phyloP scores from a whole-genome alignment of 2,888 invertebrate genomes.

The Falcaria lacertinaria region DNA sequence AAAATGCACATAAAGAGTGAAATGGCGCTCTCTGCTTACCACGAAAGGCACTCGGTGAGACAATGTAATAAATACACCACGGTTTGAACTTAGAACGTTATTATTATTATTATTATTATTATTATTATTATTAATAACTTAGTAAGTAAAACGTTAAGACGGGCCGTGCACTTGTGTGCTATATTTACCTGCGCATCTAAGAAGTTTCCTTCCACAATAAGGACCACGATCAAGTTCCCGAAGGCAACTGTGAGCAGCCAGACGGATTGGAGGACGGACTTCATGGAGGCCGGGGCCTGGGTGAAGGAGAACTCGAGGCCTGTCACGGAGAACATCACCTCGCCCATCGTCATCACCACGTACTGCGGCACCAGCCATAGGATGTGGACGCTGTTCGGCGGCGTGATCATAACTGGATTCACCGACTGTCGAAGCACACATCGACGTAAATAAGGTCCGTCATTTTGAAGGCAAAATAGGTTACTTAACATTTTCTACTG shows the following conservation, averaged over 20 bases:
- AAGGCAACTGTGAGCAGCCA: constrained; percentile 96
- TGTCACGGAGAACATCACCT: constrained; percentile 97
- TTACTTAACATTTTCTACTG: too few relatives aligned
- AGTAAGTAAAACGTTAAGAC: too few relatives aligned
- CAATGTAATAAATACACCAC: too few relatives aligned
- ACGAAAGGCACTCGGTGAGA: too few relatives aligned
- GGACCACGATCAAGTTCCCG: constrained; percentile 95
- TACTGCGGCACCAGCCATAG: constrained; percentile 95
- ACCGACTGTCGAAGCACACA: constrained; percentile 35
- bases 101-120: too few relatives aligned
- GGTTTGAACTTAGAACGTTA: too few relatives aligned
- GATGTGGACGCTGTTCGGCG: constrained; percentile 88
- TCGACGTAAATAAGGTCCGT: too few relatives aligned
- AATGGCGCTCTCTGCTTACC: too few relatives aligned
- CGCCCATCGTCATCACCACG: constrained; percentile 93
- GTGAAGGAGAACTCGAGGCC: constrained; percentile 98
- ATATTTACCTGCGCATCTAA: constrained; percentile 90
- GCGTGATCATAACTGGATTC: constrained; percentile 73
- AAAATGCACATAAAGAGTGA: too few relatives aligned
- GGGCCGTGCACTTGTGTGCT: too few relatives aligned
- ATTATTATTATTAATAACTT: too few relatives aligned
- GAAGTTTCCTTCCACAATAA: constrained; percentile 89
- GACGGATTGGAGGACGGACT: constrained; percentile 93
- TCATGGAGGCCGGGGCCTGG: constrained; percentile 95
- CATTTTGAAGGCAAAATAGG: too few relatives aligned